Evolutionary conservation across 2,797 vertebrate genomes (phyloP).

Genomic region (Lacerta viridis): DNA sequence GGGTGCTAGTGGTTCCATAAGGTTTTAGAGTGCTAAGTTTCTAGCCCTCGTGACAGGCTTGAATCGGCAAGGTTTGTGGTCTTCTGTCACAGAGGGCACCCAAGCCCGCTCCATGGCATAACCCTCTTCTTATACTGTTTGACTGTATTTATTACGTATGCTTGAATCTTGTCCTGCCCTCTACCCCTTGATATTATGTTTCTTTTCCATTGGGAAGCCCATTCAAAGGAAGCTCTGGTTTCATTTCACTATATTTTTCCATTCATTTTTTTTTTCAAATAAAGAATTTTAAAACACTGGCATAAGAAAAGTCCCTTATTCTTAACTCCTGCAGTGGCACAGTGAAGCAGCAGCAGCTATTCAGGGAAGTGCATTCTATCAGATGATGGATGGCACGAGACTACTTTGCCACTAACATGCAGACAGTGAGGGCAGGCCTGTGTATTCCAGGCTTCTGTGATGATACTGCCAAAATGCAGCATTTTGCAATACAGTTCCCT

Average conservation of each 20-base stretch:
- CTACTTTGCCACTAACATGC: not conserved
- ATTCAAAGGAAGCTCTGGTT: not conserved
- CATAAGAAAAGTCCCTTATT: slow-evolving; percentile 23
- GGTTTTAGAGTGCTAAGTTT: not conserved
- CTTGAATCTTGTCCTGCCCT: slow-evolving; percentile 25
- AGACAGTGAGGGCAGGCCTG: no score
- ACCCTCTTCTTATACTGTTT: slow-evolving; percentile 30
- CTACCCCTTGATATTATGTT: slow-evolving; percentile 13
- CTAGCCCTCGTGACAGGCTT: not conserved
- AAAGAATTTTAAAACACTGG: slow-evolving; percentile 42
- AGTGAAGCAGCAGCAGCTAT: not conserved
- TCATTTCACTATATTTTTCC: slow-evolving; percentile 44
- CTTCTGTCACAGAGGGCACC: slow-evolving; percentile 3
- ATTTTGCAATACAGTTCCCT: no score
- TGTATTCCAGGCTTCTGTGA: not conserved
- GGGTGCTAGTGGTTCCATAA: not conserved
- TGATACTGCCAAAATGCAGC: no score
- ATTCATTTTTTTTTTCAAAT: slow-evolving; percentile 43
- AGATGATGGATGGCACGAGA: not conserved
- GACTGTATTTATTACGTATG: slow-evolving; percentile 53
- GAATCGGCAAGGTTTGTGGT: not conserved
- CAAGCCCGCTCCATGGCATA: not conserved
- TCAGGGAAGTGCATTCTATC: not conserved
- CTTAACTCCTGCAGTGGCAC: not conserved
- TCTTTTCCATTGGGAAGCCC: slow-evolving; percentile 11